phyloP scores from a whole-genome alignment of 2,797 vertebrate species.

The Molothrus ater region DNA sequence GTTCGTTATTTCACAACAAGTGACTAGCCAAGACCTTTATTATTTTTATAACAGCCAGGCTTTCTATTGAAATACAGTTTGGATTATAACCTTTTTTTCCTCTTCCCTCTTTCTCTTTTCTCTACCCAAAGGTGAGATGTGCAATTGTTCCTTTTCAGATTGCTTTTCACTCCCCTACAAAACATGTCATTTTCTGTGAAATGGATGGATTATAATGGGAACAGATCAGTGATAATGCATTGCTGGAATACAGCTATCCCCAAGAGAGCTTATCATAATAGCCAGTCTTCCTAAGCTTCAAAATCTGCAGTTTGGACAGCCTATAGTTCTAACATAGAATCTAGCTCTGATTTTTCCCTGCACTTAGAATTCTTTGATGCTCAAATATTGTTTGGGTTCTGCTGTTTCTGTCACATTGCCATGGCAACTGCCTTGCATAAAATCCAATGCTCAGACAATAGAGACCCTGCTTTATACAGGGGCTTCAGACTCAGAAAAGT shows the following conservation, averaged over 20 bases:
- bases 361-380: constrained; percentile 32
- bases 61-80: constrained; percentile 51
- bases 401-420: background rate
- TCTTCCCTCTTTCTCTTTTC: background rate
- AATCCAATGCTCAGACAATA: constrained; percentile 6
- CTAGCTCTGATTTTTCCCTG: constrained; percentile 25
- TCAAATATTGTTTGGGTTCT: constrained; percentile 46
- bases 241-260: constrained; percentile 41
- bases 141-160: constrained; percentile 31
- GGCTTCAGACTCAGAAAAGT: constrained; percentile 39
- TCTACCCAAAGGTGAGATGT: background rate
- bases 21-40: constrained; percentile 51
- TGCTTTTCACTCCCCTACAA: constrained; percentile 40
- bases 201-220: constrained; percentile 48
- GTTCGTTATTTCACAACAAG: constrained; percentile 65
- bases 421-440: constrained; percentile 53
- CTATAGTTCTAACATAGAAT: constrained; percentile 15
- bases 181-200: constrained; percentile 33
- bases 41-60: constrained; percentile 45
- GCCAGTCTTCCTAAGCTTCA: constrained; percentile 41
- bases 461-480: background rate
- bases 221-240: constrained; percentile 57
- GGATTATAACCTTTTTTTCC: constrained; percentile 17
- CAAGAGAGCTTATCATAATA: constrained; percentile 44
- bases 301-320: constrained; percentile 23